phyloP scores from a whole-genome alignment of 2,888 invertebrate species.

The Drosophila rellima region DNA sequence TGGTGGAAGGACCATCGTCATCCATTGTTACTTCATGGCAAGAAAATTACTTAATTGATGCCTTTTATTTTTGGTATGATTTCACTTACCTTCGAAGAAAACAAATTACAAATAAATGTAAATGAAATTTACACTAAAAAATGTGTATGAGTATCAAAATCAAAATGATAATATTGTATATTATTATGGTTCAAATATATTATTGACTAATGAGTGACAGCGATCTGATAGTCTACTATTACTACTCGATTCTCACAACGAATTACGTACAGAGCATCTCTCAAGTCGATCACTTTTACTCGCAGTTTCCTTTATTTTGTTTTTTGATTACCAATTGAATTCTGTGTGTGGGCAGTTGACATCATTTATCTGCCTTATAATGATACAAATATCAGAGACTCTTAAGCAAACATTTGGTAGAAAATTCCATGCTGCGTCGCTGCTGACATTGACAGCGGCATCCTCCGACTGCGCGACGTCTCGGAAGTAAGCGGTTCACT shows the following conservation, averaged over 20 bases:
- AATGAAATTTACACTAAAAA: not conserved
- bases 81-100: not conserved
- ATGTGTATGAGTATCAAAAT: not conserved
- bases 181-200: not conserved
- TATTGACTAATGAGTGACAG: not conserved
- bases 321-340: constrained; percentile 14
- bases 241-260: not conserved
- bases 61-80: not conserved
- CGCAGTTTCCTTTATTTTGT: not conserved
- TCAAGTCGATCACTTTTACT: not conserved
- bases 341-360: constrained; percentile 42
- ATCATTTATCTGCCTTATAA: constrained; percentile 34
- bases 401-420: constrained; percentile 45
- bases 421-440: constrained; percentile 52
- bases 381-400: constrained; percentile 33
- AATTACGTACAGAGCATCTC: not conserved
- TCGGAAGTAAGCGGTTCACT: constrained; percentile 46
- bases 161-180: not conserved
- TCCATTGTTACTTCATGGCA: not conserved
- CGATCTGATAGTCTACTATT: not conserved
- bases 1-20: not conserved
- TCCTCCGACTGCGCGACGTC: constrained; percentile 37
- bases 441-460: constrained; percentile 68
- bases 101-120: not conserved
- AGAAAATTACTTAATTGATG: not conserved